Base-by-base conservation (phyloP, 1,140 invertebrate species). In the Hyles vespertilio region DNA sequence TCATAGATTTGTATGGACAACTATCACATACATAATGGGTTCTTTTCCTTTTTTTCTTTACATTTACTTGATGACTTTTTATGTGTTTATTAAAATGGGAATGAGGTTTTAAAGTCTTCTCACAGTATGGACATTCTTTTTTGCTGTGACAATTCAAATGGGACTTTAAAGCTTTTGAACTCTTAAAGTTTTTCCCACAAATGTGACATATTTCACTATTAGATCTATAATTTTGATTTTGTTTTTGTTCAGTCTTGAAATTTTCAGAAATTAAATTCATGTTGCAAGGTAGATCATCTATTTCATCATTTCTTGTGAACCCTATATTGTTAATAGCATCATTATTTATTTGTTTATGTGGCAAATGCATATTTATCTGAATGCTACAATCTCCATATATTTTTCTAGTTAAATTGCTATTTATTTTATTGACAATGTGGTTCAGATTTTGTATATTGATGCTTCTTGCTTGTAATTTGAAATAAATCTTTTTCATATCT, bases 1-100 rank as follows among this genome's bases (percentile, higher is more conserved):
- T 77, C 1, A 71, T 11, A n/a, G 71, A 73, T 60, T 61, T 66
- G 33, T 79, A 85, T 10, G 65, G 50, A 67, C 82, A 85, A 11
- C 58, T 9, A 44, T 63, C 63, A 58, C 82, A 83, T 36, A 33
- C 58, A 46, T 77, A 68, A 34, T 66, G 65, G 45, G 46, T 58
- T 36, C 48, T 57, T 9, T 45, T 51, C 10, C 51, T 54, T 46
- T 62, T 62, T 11, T 32, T 55, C 61, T 63, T 70, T 0, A 49
- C 53, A 56, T 53, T 55, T 32, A 53, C 22, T 56, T 55, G 56
- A 51, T 76, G 71, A 44, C 47, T 69, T 52, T 68, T 70, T 36
- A 74, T 34, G 55, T 71, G 63, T 11, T 63, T 10, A 45, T 62
- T 69, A 22, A 52, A 74, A 60, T 74, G 60, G 0, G 72, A 65